Conservation (phyloP, 2,113 vertebrate species). For the Myrmophylax atrothorax region DNA sequence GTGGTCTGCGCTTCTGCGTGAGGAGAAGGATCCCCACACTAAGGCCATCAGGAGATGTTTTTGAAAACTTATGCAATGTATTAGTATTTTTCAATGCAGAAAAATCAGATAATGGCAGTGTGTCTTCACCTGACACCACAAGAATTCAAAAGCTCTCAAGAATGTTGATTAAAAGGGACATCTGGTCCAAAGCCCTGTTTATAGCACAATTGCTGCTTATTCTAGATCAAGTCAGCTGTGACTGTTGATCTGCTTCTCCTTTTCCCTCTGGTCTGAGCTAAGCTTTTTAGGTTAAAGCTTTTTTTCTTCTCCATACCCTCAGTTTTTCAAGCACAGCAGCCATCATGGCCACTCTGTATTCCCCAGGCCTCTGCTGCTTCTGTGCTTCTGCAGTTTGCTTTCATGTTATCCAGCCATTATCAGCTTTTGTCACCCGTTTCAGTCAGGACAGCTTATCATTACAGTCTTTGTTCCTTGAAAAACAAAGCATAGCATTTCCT, state of each 20-base stretch:
- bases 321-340: not conserved
- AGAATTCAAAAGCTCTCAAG: not conserved
- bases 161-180: not conserved
- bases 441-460: not conserved
- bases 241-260: not conserved
- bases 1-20: not conserved
- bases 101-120: not conserved
- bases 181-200: not conserved
- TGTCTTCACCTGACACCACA: not conserved
- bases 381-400: not conserved
- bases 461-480: slow-evolving; percentile 1
- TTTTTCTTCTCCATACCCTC: not conserved
- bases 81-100: not conserved
- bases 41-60: not conserved
- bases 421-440: not conserved
- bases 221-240: not conserved
- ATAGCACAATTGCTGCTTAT: not conserved
- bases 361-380: not conserved
- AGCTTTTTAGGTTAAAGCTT: not conserved
- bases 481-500: not conserved
- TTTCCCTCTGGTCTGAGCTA: not conserved
- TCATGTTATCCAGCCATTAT: not conserved
- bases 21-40: not conserved
- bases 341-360: not conserved
- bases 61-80: not conserved